These are phyloP conservation scores for Grammomys dolichurus DNA, from an alignment of 2,113 vertebrate genomes.

Conservation along the genomic window DNA sequence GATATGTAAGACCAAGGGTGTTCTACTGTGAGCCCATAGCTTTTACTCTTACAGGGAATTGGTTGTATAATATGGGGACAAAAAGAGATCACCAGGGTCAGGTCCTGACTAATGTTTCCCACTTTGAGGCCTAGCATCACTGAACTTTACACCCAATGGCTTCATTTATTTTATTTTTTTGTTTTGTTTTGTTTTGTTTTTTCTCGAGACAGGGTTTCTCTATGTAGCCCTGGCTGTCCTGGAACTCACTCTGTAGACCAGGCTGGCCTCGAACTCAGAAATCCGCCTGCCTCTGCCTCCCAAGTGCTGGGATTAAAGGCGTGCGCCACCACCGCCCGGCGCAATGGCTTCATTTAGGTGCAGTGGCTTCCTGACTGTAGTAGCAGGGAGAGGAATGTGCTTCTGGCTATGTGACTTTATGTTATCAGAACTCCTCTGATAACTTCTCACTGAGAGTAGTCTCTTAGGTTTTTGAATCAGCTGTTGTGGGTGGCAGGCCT, in stretches of 20 bases:
- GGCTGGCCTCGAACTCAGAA: no score
- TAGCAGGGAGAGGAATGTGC: not conserved
- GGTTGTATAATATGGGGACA: not conserved
- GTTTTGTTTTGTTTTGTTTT: no score
- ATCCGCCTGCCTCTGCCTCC: no score
- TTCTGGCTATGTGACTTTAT: not conserved
- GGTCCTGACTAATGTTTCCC: not conserved
- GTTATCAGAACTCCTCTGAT: not conserved
- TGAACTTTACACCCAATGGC: rapidly evolving
- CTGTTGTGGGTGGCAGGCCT: not conserved
- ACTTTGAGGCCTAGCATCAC: rapidly evolving
- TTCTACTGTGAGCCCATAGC: not conserved
- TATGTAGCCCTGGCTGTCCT: no score
- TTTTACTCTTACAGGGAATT: not conserved
- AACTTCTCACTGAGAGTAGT: no score
- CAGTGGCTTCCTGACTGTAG: not conserved
- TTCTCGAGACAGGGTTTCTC: no score
- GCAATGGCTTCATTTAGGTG: not conserved
- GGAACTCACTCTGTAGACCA: no score
- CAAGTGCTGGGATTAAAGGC: no score
- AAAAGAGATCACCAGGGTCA: no score
- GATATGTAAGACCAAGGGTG: not conserved
- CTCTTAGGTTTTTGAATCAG: not conserved
- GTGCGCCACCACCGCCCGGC: no score
- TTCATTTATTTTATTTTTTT: no score